Conservation (phyloP, 2,797 vertebrate genomes). For the Acanthiza pusilla region DNA sequence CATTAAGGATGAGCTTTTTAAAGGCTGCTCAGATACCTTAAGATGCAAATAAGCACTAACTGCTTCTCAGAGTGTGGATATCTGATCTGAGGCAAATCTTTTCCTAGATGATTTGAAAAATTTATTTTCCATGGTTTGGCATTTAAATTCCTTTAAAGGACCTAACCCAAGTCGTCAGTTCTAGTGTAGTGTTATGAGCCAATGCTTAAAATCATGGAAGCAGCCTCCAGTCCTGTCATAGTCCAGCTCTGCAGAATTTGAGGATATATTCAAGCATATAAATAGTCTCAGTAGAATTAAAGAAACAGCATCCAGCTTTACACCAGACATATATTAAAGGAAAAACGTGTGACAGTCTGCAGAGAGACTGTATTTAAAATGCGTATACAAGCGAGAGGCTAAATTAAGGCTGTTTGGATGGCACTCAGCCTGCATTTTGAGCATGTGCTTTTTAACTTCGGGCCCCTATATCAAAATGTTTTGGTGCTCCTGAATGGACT, state of each 20-base stretch:
- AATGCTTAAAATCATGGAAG: background rate
- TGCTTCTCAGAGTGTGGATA: background rate
- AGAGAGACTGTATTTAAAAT: background rate
- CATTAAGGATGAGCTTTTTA: background rate
- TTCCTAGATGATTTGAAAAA: background rate
- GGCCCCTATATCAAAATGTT: background rate
- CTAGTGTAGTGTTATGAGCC: background rate
- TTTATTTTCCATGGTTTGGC: background rate
- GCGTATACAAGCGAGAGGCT: background rate
- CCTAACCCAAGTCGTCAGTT: background rate
- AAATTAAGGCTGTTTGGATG: background rate
- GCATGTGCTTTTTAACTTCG: background rate
- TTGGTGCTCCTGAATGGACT: background rate
- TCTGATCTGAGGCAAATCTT: background rate
- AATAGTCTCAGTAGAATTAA: background rate
- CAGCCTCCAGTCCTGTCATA: background rate
- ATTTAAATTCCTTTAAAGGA: slow-evolving; percentile 13
- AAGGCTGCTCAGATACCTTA: background rate
- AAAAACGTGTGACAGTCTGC: background rate
- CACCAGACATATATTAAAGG: background rate
- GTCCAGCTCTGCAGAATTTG: background rate
- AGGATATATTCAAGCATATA: background rate
- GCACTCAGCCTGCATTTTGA: background rate
- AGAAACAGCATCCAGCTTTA: background rate
- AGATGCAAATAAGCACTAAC: background rate